Evolutionary conservation across 2,797 vertebrate species (phyloP).

Genomic region (Alauda arvensis): DNA sequence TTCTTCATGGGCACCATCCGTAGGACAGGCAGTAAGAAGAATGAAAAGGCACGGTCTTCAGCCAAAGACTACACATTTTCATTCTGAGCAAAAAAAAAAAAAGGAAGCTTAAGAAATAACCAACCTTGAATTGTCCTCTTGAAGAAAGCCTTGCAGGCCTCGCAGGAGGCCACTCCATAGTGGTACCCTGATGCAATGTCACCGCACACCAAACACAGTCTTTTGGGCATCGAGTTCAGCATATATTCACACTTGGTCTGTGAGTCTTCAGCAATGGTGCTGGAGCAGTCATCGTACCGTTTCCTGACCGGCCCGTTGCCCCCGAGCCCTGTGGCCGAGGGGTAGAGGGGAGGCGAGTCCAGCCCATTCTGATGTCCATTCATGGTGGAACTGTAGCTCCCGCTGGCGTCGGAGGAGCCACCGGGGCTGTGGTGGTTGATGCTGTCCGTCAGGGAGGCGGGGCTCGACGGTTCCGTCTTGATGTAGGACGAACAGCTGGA

Average conservation of each 20-base stretch:
- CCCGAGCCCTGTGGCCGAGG: conserved; percentile 86
- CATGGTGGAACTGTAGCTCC: conserved; percentile 99
- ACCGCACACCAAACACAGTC: conserved; percentile 96
- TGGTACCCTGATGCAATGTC: conserved; percentile 98
- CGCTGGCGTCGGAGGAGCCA: conserved; percentile 97
- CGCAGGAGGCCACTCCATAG: conserved; percentile 96
- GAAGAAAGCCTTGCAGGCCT: conserved; percentile 99
- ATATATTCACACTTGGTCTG: conserved; percentile 99
- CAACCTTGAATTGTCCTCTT: conserved; percentile 99
- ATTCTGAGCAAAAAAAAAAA: not conserved
- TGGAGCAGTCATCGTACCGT: conserved; percentile 97
- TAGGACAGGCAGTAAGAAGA: not conserved
- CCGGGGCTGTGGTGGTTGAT: conserved; percentile 99
- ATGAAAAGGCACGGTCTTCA: not conserved
- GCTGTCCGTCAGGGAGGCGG: conserved; percentile 98
- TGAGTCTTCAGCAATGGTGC: conserved; percentile 95
- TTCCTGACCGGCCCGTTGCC: conserved; percentile 89
- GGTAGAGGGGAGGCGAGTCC: conserved; percentile 96
- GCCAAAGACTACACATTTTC: not conserved
- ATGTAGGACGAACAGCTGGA: conserved; percentile 99
- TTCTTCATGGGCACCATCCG: not conserved
- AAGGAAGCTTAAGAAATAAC: conserved; percentile 44
- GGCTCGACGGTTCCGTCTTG: conserved; percentile 99
- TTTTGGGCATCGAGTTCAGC: conserved; percentile 99
- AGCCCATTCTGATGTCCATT: conserved; percentile 98